Conservation (phyloP, 2,797 vertebrate genomes). For the Champsocephalus gunnari region DNA sequence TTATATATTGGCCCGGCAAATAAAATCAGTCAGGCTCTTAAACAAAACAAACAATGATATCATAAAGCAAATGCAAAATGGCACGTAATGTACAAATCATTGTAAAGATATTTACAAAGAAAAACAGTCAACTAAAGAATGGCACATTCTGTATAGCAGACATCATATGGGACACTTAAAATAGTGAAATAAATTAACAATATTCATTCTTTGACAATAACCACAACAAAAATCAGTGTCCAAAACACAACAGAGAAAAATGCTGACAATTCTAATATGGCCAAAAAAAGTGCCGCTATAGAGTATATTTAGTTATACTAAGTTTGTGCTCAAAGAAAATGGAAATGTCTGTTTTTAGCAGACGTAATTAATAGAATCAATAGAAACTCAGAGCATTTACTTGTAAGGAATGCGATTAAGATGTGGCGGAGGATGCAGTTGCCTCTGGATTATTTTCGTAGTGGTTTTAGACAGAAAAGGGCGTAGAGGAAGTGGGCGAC, state of each 20-base stretch:
- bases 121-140: slow-evolving; percentile 34
- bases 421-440: slow-evolving; percentile 28
- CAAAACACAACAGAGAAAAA: slow-evolving; percentile 22
- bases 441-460: slow-evolving; percentile 16
- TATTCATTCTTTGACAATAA: slow-evolving; percentile 21
- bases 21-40: slow-evolving; percentile 1
- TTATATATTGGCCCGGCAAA: neutral
- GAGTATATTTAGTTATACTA: slow-evolving; percentile 49
- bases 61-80: slow-evolving; percentile 32
- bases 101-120: slow-evolving; percentile 56
- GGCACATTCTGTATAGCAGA: slow-evolving; percentile 39
- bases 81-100: slow-evolving; percentile 42
- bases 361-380: slow-evolving; percentile 17
- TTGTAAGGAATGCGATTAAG: slow-evolving; percentile 24
- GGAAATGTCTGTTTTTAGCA: slow-evolving; percentile 28
- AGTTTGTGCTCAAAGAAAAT: slow-evolving; percentile 67
- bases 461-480: slow-evolving; percentile 28
- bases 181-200: slow-evolving; percentile 40
- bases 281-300: slow-evolving; percentile 37
- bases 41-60: slow-evolving; percentile 27
- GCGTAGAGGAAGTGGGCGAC: slow-evolving; percentile 24
- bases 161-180: slow-evolving; percentile 24
- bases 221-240: neutral
- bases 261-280: slow-evolving; percentile 21
- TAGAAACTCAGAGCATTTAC: slow-evolving; percentile 30